A percentile compares a stretch with the other conserved stretches of the same genome.
Conservation (phyloP, 2,888 invertebrate species). For the Cylloceria caligata region DNA sequence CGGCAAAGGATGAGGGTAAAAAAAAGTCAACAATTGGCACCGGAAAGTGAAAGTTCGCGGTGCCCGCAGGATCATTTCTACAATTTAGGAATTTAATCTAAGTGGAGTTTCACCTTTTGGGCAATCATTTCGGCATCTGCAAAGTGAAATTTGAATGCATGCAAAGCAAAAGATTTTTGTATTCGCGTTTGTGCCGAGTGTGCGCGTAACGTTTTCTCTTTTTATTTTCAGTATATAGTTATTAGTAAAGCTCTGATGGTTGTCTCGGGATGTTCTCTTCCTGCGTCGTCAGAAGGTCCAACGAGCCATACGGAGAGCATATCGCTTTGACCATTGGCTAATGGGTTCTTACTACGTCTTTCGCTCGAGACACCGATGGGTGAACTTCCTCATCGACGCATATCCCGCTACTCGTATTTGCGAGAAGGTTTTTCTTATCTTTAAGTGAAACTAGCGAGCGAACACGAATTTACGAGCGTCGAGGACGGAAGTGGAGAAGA, state of each 20-base stretch:
- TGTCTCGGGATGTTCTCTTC: background rate
- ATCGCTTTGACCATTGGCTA: constrained; percentile 1
- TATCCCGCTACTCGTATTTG: background rate
- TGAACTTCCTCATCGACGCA: constrained; percentile 12
- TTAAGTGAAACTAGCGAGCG: background rate
- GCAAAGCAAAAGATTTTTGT: background rate
- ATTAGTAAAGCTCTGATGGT: background rate
- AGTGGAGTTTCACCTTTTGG: constrained; percentile 33
- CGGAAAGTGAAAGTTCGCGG: constrained; percentile 56
- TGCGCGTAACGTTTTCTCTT: background rate
- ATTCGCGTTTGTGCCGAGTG: background rate
- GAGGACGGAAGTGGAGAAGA: constrained; percentile 31
- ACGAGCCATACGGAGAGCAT: background rate
- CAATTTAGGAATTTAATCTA: constrained; percentile 31
- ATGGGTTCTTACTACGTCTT: constrained; percentile 18
- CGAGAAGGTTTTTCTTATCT: constrained; percentile 13
- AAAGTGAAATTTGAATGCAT: background rate
- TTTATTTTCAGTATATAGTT: background rate
- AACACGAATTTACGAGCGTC: constrained; percentile 29
- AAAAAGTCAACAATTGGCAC: constrained; percentile 21
- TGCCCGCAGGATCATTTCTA: constrained; percentile 43
- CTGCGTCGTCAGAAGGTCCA: background rate
- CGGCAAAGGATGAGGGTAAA: constrained; percentile 25
- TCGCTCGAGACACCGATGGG: background rate
- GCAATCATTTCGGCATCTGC: background rate